Evolutionary conservation across 2,888 invertebrate genomes (phyloP), one percentile per base, ranked within the genome.

Genomic region (Nasonia oneida): DNA sequence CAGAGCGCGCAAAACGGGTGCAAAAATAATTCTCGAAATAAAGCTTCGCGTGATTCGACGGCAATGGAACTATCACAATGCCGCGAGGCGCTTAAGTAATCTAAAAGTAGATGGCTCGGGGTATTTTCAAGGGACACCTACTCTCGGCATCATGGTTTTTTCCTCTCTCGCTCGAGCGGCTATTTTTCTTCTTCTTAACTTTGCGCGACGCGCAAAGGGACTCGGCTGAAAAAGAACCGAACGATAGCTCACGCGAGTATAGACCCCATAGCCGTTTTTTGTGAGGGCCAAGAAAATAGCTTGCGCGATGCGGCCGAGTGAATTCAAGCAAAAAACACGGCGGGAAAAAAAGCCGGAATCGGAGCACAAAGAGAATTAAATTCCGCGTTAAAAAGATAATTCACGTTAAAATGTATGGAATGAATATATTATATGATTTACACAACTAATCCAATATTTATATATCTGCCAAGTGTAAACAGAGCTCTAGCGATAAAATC

Each of bases 381-480:
- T 75, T 53, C 47, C 53, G 75, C 50, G 75, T 75, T 53, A 75
- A 53, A 33, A 75, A 14, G 75, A 50, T 53, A 75, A 75, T 75
- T 15, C 15, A 14, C 18, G 74, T 74, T 75, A 8, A 18, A 53
- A 37, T 18, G 6, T 6, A 10, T 6, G 15, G 23, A 23, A 2
- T 15, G 23, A 50, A n/a, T 42, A n/a, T n/a, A 42, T 42, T 8
- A 42, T 42, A 29, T 29, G 29, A 29, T 29, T 29, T 29, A 78
- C 18, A 64, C 67, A 47, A 70, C 70, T 47, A 79, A 79, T 79
- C 5, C 47, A 67, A 67, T 79, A 70, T 79, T 79, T 79, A 79
- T 67, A 53, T 53, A 47, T 29, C 47, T 67, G 42, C 42, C 42
- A 33, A 47, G 29, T 47, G 47, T 29, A 39, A 78, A 78, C 61